phyloP scores from a whole-genome alignment of 2,113 vertebrate species.

The Pterocles orientalis region DNA sequence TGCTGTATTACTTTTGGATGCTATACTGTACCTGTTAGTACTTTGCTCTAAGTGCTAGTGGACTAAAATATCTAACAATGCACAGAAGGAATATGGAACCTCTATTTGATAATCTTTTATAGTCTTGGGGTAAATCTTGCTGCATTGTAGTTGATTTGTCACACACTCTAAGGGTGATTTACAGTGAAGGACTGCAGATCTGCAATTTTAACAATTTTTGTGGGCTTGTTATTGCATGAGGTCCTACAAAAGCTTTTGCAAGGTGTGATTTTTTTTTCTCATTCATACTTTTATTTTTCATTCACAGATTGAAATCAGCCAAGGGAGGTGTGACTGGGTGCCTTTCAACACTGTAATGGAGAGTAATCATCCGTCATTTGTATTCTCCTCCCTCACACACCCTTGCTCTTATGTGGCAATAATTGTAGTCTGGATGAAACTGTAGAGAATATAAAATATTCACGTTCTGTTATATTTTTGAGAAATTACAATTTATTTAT shows the following conservation, averaged over 20 bases:
- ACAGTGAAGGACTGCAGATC: background rate
- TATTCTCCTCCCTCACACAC: background rate
- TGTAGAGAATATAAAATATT: background rate
- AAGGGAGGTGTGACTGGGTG: background rate
- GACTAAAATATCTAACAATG: background rate
- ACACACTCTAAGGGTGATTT: background rate
- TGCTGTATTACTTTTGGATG: background rate
- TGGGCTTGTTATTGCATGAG: background rate
- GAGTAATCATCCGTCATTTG: background rate
- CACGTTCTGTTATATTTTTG: background rate
- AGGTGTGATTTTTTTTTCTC: background rate
- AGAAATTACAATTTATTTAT: background rate
- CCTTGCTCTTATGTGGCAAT: background rate
- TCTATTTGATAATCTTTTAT: background rate
- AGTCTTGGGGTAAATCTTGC: background rate
- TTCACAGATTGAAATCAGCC: background rate
- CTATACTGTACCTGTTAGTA: background rate
- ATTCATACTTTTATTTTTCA: background rate
- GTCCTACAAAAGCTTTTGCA: background rate
- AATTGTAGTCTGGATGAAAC: background rate
- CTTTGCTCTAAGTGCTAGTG: background rate
- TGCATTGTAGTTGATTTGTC: background rate
- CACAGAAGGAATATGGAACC: background rate
- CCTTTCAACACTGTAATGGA: background rate
- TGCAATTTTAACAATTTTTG: background rate